phyloP scores from a whole-genome alignment of 2,113 vertebrate species.

The Miniopterus natalensis region DNA sequence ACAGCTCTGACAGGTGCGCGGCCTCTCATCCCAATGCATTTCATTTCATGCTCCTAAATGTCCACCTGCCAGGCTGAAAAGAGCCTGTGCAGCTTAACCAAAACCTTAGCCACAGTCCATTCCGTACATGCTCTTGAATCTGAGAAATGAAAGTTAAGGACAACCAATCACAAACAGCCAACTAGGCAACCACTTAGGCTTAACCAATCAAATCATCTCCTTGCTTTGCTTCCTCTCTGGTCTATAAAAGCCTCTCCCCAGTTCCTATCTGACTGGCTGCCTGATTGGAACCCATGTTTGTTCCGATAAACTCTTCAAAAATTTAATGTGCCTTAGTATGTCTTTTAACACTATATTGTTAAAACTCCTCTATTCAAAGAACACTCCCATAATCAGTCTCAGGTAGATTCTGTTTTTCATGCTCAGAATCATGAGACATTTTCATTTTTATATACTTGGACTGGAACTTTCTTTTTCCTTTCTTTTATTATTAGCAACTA shows the following conservation, averaged over 20 bases:
- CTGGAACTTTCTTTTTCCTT: not conserved
- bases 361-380: not conserved
- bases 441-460: not conserved
- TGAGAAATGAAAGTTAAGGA: not conserved
- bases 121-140: not conserved
- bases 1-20: fast-evolving
- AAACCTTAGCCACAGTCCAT: not conserved
- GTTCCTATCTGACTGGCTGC: not conserved
- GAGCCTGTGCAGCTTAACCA: not conserved
- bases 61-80: not conserved
- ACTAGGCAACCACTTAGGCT: not conserved
- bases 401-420: not conserved
- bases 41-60: not conserved
- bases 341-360: not conserved
- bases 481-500: not conserved
- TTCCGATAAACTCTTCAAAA: not conserved
- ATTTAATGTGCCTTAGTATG: not conserved
- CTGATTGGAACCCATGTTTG: not conserved
- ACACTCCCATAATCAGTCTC: not conserved
- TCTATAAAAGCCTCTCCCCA: not conserved
- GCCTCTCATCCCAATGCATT: not conserved
- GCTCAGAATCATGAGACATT: not conserved
- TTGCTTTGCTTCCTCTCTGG: not conserved
- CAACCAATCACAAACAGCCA: not conserved
- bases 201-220: not conserved